These are phyloP conservation scores for Phrynocephalus forsythii DNA, from an alignment of 2,797 vertebrate genomes.

Conservation along the genomic window DNA sequence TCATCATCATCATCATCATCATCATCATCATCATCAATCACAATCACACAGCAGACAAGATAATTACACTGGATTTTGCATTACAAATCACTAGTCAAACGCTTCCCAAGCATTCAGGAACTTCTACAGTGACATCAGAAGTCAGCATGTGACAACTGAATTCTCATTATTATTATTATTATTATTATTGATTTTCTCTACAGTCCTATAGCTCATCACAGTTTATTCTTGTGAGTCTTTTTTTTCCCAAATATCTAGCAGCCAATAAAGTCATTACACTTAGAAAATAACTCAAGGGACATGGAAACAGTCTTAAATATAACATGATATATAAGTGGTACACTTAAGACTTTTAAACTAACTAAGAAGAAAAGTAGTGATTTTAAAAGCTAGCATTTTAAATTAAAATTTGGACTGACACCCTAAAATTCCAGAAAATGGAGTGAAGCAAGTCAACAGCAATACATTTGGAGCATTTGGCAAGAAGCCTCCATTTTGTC, in stretches of 20 bases:
- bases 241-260: constrained; percentile 37
- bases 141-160: too few species aligned
- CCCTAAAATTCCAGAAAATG: background rate
- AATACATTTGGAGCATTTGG: constrained; percentile 4
- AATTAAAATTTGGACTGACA: constrained; percentile 16
- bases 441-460: background rate
- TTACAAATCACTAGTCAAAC: too few species aligned
- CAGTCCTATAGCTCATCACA: constrained; percentile 27
- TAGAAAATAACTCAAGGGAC: constrained; percentile 29
- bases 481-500: background rate
- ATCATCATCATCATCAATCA: too few species aligned
- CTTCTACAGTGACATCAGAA: too few species aligned
- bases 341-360: constrained; percentile 29
- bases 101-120: too few species aligned
- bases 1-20: too few species aligned
- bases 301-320: constrained; percentile 14
- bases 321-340: constrained; percentile 15
- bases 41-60: too few species aligned
- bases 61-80: too few species aligned
- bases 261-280: constrained; percentile 21
- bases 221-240: constrained; percentile 36
- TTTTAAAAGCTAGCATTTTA: constrained; percentile 22
- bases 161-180: too few species aligned
- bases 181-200: constrained; percentile 26
- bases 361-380: constrained; percentile 15